A percentile compares a stretch with the other conserved stretches of the same genome.
Conservation (phyloP, 2,113 vertebrate species). For the Ploceus nigricollis region DNA sequence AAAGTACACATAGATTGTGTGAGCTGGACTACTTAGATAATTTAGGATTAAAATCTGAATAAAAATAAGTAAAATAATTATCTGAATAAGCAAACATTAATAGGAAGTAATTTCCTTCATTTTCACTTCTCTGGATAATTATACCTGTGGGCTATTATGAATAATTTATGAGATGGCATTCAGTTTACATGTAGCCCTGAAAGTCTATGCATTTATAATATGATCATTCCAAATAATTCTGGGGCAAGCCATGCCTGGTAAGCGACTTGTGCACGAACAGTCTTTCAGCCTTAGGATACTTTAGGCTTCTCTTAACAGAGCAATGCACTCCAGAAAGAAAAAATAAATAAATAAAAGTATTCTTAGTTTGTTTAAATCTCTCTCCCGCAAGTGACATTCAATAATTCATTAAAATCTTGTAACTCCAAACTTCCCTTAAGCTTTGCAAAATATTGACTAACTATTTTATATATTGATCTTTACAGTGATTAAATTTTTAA, state of each 20-base stretch:
- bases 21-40: background rate
- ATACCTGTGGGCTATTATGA: conserved; percentile 87
- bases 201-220: conserved; percentile 87
- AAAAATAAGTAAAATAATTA: conserved; percentile 50
- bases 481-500: conserved; percentile 58
- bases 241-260: conserved; percentile 78
- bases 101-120: conserved; percentile 91
- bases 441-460: conserved; percentile 50
- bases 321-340: background rate
- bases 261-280: conserved; percentile 85
- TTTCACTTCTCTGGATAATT: conserved; percentile 91
- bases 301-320: background rate
- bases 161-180: conserved; percentile 87
- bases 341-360: background rate
- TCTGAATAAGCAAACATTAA: conserved; percentile 91
- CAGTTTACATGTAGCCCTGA: conserved; percentile 81
- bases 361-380: conserved; percentile 62
- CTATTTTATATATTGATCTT: conserved; percentile 57
- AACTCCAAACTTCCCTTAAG: conserved; percentile 62
- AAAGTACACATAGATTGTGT: background rate
- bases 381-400: conserved; percentile 53
- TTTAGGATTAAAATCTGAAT: conserved; percentile 7
- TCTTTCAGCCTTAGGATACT: conserved; percentile 48
- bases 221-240: conserved; percentile 81
- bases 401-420: conserved; percentile 74